Evolutionary conservation across 2,888 invertebrate species (phyloP).

Genomic region (Leptarthrus brevirostris): DNA sequence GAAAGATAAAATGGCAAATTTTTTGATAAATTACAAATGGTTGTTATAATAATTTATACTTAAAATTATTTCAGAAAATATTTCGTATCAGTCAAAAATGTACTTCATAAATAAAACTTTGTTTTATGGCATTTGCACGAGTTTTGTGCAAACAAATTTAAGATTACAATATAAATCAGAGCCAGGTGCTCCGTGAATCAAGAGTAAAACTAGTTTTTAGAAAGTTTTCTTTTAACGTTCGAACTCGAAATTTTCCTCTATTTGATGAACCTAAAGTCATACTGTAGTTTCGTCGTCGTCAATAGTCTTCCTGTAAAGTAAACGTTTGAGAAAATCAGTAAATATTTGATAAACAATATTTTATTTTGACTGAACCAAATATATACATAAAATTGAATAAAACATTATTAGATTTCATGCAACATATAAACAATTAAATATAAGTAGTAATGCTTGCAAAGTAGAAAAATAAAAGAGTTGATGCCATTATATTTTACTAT

Average conservation of each 20-base stretch:
- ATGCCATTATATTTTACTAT: no score
- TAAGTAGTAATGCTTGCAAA: no score
- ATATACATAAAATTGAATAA: no score
- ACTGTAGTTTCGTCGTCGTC: conserved; percentile 67
- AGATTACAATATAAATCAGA: conserved; percentile 13
- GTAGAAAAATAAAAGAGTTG: no score
- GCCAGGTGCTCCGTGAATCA: conserved; percentile 11
- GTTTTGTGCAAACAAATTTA: background rate
- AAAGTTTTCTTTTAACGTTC: background rate
- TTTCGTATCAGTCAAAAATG: conserved; percentile 18
- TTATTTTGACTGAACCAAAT: background rate
- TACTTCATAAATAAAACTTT: background rate
- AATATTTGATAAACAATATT: background rate
- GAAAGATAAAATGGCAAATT: conserved; percentile 35
- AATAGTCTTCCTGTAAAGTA: conserved; percentile 67
- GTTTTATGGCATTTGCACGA: conserved; percentile 14
- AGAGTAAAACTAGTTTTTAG: background rate
- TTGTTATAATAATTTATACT: conserved; percentile 32
- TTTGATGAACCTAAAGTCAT: conserved; percentile 56
- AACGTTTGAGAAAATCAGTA: background rate
- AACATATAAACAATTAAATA: no score
- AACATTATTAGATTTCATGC: no score
- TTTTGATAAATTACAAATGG: conserved; percentile 31
- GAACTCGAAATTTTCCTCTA: background rate
- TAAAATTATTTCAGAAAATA: conserved; percentile 23